Evolutionary conservation across 2,113 vertebrate genomes (phyloP).

Genomic region (Salminus brasiliensis): DNA sequence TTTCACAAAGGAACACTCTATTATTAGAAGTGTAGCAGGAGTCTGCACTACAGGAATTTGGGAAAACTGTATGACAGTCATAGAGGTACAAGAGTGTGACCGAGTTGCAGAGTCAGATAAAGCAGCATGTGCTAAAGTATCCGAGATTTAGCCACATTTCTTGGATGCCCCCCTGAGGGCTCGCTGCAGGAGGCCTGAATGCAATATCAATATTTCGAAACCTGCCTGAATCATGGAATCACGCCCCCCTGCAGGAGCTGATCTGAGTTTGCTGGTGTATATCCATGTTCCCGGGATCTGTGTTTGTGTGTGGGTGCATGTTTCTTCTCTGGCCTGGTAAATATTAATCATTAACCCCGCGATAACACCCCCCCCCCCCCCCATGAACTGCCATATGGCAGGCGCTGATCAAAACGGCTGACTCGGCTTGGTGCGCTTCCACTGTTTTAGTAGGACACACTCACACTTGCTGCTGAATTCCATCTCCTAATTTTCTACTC

Average conservation of each 20-base stretch:
- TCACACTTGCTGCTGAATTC: neutral
- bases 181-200: neutral
- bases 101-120: too few species aligned
- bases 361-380: neutral
- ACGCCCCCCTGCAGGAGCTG: too few species aligned
- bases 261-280: neutral
- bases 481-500: neutral
- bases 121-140: too few species aligned
- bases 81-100: too few species aligned
- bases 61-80: neutral
- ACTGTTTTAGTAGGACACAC: neutral
- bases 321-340: slow-evolving; percentile 49
- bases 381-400: slow-evolving; percentile 58
- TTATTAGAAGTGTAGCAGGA: too few species aligned
- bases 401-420: slow-evolving; percentile 55
- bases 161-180: too few species aligned
- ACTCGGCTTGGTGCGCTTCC: neutral
- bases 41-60: neutral
- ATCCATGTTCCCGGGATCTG: neutral
- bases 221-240: neutral
- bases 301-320: slow-evolving; percentile 22
- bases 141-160: too few species aligned
- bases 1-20: too few species aligned
- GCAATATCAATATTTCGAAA: neutral
- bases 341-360: slow-evolving; percentile 63